phyloP scores from a whole-genome alignment of 2,113 vertebrate genomes.

The Centropus bengalensis region DNA sequence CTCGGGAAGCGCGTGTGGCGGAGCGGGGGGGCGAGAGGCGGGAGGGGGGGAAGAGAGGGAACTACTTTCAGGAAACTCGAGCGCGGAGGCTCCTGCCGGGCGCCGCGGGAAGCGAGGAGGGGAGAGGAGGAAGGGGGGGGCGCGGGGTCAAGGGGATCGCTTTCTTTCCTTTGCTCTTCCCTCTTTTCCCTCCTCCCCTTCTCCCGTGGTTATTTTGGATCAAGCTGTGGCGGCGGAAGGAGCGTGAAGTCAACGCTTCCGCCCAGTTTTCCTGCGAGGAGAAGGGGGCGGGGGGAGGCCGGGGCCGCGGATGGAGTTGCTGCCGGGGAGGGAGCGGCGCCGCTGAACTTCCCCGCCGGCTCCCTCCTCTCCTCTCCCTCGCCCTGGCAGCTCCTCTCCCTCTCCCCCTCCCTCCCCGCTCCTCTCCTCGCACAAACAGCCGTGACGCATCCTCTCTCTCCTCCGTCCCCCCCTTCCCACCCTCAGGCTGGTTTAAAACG shows the following conservation, averaged over 20 bases:
- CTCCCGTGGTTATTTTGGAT: conserved; percentile 29
- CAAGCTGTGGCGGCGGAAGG: conserved; percentile 68
- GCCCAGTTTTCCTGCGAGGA: conserved; percentile 81
- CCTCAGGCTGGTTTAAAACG: conserved; percentile 26
- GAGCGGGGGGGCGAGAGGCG: background rate
- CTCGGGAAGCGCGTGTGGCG: background rate
- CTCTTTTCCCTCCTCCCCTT: background rate
- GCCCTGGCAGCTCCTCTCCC: background rate
- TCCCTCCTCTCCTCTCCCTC: background rate
- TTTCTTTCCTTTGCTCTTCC: background rate
- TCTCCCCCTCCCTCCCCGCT: background rate
- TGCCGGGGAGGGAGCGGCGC: background rate
- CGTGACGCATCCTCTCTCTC: conserved; percentile 51
- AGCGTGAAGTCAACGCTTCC: conserved; percentile 85
- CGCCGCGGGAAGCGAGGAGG: background rate
- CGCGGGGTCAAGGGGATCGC: background rate
- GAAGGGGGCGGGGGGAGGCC: conserved; percentile 55
- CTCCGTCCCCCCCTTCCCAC: background rate
- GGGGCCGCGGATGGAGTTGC: conserved; percentile 77
- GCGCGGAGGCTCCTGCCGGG: background rate
- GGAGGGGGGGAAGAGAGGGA: background rate
- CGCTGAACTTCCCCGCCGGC: conserved; percentile 24
- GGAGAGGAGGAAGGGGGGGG: background rate
- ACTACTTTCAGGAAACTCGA: conserved; percentile 52
- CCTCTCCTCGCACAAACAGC: conserved; percentile 14